Evolutionary conservation across 2,797 vertebrate genomes (phyloP), one percentile per base, ranked within the genome.

Genomic region (Enteromius paludinosus): DNA sequence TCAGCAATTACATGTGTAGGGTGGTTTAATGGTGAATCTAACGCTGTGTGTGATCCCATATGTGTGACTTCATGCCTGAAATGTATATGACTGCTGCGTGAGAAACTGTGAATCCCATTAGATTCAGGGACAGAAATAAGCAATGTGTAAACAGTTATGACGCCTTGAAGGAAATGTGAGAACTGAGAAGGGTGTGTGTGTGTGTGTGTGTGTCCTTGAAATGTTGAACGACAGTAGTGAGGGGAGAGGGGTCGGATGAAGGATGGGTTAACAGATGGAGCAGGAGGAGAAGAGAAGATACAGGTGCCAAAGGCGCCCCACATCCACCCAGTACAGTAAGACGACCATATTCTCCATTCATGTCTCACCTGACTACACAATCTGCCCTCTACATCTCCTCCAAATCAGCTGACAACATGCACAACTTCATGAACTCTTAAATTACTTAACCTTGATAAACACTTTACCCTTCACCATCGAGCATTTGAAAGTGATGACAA

Each of bases 111-210:
- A 85, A 79, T 78, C 70, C 38, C 68, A 70, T 77, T 71, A 47
- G 43, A 83, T 61, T 62, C 52, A 62, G 73, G 20, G 52, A 83
- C 81, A 35, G 65, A 77, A 85, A 83, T 83, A 83, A 70, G 25
- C 33, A 25, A 47, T 33, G 66, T 61, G 65, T 30, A 84, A 79
- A 87, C 73, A 49, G n/a, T 69, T 82, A 47, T 82, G 77, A 71
- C 20, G 45, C 71, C 68, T 84, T 77, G 17, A 59, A 86, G 80
- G 74, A 65, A 87, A 90, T 84, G 82, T 65, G 80, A 68, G 56
- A 82, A 28, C 49, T 52, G 49, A 52, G 49, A 52, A 7, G 49
- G 54, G 65, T 30, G 35, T 77, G 79, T 61, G 28, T 25, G 8
- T 54, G 52, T 10, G 52, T 61, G 47, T 41, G 84, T 78, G 76